Evolutionary conservation across 2,113 vertebrate species (phyloP).

Genomic region (Orientallactaga bullata): DNA sequence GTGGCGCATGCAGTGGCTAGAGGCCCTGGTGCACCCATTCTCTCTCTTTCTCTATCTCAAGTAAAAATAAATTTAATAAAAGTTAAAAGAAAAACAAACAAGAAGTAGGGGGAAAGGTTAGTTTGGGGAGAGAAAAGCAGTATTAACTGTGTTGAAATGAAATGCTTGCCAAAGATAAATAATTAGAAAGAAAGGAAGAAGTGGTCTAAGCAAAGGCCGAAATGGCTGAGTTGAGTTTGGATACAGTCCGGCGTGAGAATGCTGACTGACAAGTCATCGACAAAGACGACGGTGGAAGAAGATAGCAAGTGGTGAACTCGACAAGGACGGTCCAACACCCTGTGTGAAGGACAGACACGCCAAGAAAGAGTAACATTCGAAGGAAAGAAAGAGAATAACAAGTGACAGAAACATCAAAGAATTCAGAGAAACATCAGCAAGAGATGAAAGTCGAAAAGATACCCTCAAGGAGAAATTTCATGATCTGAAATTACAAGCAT

Average conservation of each 20-base stretch:
- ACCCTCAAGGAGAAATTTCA: not conserved
- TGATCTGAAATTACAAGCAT: not conserved
- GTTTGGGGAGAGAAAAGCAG: too few relatives aligned
- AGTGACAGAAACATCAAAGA: slow-evolving; percentile 20
- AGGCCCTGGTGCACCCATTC: too few relatives aligned
- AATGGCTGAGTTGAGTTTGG: not conserved
- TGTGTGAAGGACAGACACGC: not conserved
- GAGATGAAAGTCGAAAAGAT: not conserved
- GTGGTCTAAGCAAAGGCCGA: not conserved
- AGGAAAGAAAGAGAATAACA: not conserved
- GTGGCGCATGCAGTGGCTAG: too few relatives aligned
- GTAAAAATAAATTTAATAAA: not conserved
- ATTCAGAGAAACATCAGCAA: not conserved
- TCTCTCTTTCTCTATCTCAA: too few relatives aligned
- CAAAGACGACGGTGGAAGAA: not conserved
- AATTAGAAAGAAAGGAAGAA: too few relatives aligned
- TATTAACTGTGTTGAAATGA: too few relatives aligned
- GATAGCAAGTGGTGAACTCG: not conserved
- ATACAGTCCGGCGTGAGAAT: not conserved
- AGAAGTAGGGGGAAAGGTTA: too few relatives aligned
- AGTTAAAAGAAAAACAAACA: not conserved
- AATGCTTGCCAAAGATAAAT: too few relatives aligned
- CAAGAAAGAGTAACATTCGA: not conserved
- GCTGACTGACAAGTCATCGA: not conserved
- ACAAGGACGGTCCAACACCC: not conserved